Percentiles rank a stretch among this genome's conserved stretches.
Evolutionary conservation across 2,797 vertebrate species (phyloP).

Genomic region (Pelobates cultripes): DNA sequence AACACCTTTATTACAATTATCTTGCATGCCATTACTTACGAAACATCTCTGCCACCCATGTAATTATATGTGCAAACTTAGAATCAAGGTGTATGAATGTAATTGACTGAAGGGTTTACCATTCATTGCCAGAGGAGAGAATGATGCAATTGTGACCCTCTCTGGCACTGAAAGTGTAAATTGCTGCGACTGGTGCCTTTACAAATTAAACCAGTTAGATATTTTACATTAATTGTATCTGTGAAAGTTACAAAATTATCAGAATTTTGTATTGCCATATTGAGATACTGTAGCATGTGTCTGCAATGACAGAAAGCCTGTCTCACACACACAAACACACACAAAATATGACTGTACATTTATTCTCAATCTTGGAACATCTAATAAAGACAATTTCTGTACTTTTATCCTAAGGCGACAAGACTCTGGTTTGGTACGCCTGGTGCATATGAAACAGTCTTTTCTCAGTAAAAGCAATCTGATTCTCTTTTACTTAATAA

Average conservation of each 20-base stretch:
- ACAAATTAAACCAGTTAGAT: neutral
- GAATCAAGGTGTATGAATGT: neutral
- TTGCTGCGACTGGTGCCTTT: neutral
- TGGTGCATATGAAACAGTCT: constrained; percentile 13
- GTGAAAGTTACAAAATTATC: constrained; percentile 1
- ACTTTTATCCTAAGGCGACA: constrained; percentile 20
- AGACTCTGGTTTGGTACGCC: constrained; percentile 6
- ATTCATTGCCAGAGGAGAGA: neutral
- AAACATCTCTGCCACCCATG: neutral
- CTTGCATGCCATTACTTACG: neutral
- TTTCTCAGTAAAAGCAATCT: constrained; percentile 17
- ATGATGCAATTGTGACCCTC: neutral
- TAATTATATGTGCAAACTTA: neutral
- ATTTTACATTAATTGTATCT: constrained; percentile 1
- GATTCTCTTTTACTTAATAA: constrained; percentile 37
- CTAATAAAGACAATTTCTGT: constrained; percentile 15
- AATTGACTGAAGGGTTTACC: neutral
- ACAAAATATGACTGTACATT: neutral
- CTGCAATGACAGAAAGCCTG: neutral
- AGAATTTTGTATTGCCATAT: constrained; percentile 18
- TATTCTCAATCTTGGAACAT: neutral
- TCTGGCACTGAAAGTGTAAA: neutral
- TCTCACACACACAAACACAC: neutral
- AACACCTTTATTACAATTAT: neutral
- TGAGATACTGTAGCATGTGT: constrained; percentile 6